Base-by-base conservation (phyloP, 1,140 invertebrate species). In the Lycorma delicatula region DNA sequence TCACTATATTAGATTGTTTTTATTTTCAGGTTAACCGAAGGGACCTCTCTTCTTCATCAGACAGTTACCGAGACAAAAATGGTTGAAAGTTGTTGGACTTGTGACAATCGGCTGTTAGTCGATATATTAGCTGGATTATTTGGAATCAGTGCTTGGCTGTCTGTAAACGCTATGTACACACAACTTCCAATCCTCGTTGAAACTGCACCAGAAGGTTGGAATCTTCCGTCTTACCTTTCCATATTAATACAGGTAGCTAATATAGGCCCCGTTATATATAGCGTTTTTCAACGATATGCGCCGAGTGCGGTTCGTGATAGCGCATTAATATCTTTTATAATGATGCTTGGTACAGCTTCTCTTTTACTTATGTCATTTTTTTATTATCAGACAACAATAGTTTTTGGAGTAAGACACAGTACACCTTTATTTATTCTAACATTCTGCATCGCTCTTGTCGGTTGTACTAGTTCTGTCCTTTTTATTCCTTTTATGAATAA, bases 401-500 rank as follows among this genome's bases (percentile, higher is more conserved):
- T 75, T 79, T 0, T 31, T 64, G 82, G 77, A 0, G 54, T 64
- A 1, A 68, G 80, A 11, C 85, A 84, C 60, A 93, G 90, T 12
- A 74, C 86, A 0, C 78, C 83, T 0, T 77, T 96, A 1, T 77
- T 95, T 1, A 66, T 79, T 13, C 66, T 96, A 0, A 85, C 88
- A 46, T 91, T 94, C 66, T 81, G 85, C 54, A 79, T 91, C 29
- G 84, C 91, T 0, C 69, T 93, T 0, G 91, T 95, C 13, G 92
- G 93, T 56, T 93, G 92, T 68, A 95, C 91, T 0, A 93, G 91
- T 61, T 93, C 93, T 0, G 92, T 97, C 22, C 74, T 86, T 0
- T 97, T 93, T 68, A 84, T 94, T 66, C 93, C 93, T 0, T 96
- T 89, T 69, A 88, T 97, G 84, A 81, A 88, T 27, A 77, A 82